Conservation (phyloP, 2,113 vertebrate species). For the Heterocephalus glaber region DNA sequence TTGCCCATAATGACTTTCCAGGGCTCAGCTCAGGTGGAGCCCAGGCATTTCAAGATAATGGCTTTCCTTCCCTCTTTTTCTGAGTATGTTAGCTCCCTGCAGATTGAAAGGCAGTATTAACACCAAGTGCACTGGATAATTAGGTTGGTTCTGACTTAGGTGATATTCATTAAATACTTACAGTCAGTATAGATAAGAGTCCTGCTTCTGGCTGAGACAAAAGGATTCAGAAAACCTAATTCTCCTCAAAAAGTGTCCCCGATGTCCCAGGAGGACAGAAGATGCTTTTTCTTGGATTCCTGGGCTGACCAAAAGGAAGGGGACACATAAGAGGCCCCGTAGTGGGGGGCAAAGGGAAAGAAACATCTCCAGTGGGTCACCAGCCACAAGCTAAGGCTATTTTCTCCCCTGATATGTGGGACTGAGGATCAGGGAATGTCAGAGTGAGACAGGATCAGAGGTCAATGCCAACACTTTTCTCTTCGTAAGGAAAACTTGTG, state of each 20-base stretch:
- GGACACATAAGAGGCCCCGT: background rate
- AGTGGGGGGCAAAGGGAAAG: background rate
- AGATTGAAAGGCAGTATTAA: slow-evolving; percentile 76
- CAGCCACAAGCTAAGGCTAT: background rate
- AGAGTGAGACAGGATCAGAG: background rate
- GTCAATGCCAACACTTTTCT: background rate
- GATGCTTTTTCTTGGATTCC: background rate
- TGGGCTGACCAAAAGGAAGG: background rate
- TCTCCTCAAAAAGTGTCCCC: background rate
- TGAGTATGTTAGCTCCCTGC: slow-evolving; percentile 57
- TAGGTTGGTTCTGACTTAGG: slow-evolving; percentile 69
- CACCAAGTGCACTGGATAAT: slow-evolving; percentile 71
- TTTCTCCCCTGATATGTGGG: background rate
- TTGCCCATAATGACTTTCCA: slow-evolving; percentile 77
- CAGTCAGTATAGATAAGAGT: background rate
- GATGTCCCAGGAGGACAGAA: background rate
- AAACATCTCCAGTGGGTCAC: background rate
- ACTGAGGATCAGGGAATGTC: background rate
- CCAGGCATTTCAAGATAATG: slow-evolving; percentile 72
- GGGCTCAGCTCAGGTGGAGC: slow-evolving; percentile 70
- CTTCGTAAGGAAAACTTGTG: background rate
- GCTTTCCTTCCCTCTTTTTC: slow-evolving; percentile 75
- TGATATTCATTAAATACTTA: slow-evolving; percentile 48
- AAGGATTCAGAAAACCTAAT: background rate
- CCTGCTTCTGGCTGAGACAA: slow-evolving; percentile 14